Percentiles rank a stretch among this genome's conserved stretches.
These are phyloP conservation scores for Lithobius niger DNA, from an alignment of 1,140 invertebrate species.

Conservation along the genomic window DNA sequence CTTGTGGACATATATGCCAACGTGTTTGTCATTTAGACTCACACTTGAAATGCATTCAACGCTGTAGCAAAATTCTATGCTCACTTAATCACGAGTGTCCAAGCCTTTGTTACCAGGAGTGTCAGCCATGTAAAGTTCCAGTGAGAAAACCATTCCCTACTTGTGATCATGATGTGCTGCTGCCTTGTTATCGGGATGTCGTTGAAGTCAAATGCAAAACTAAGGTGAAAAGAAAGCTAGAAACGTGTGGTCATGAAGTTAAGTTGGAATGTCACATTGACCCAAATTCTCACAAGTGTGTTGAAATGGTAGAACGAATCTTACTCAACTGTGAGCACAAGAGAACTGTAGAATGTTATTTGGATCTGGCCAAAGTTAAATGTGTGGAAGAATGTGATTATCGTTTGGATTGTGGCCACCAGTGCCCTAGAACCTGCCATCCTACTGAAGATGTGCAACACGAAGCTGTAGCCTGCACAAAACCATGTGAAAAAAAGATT, in stretches of 20 bases:
- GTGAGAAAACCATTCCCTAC: neutral
- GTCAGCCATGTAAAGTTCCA: conserved; percentile 13
- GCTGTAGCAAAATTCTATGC: conserved; percentile 11
- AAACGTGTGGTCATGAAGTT: neutral
- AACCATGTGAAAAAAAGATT: conserved; percentile 10
- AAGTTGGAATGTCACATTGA: neutral
- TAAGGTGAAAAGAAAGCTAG: neutral
- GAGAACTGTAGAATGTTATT: neutral
- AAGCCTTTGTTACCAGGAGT: conserved; percentile 10
- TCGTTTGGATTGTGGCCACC: conserved; percentile 17
- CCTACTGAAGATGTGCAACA: neutral
- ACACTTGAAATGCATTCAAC: neutral
- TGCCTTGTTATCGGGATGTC: neutral
- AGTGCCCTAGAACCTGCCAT: conserved; percentile 15
- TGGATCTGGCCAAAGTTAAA: neutral
- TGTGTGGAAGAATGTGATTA: conserved; percentile 26
- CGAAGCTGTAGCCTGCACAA: neutral
- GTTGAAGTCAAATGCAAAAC: neutral
- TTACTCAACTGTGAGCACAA: neutral
- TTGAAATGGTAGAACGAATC: neutral
- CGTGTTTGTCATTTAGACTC: neutral
- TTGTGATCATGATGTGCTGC: neutral
- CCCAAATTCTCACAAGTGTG: neutral
- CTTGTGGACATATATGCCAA: neutral
- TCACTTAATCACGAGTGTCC: conserved; percentile 10